These are phyloP conservation scores for Platorchestia sp. DNA, from an alignment of 1,140 invertebrate species.

Conservation along the genomic window DNA sequence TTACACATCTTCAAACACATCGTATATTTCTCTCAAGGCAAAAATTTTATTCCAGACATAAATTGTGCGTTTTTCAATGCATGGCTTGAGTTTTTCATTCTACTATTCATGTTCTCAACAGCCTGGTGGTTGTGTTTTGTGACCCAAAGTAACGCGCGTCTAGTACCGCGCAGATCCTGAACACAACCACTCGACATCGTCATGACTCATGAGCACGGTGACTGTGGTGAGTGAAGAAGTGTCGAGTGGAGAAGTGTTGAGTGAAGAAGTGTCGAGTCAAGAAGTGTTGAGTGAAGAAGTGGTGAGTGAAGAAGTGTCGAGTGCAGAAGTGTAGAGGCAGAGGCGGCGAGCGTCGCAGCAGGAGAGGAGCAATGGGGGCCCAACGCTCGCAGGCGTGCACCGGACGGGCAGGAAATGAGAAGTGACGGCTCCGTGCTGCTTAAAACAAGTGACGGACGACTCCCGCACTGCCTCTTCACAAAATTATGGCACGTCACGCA, in stretches of 20 bases:
- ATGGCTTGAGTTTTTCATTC: no score
- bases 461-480: background rate
- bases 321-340: no score
- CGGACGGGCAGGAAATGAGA: slow-evolving; percentile 44
- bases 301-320: background rate
- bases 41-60: no score
- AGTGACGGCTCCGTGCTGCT: background rate
- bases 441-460: slow-evolving; percentile 53
- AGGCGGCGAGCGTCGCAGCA: background rate
- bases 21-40: no score
- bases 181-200: no score
- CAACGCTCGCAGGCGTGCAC: background rate
- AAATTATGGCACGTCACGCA: background rate
- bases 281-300: no score
- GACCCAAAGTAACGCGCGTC: no score
- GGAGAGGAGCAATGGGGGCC: background rate
- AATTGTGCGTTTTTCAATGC: no score
- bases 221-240: background rate
- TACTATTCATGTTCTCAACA: no score
- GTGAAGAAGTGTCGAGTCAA: background rate
- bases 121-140: no score
- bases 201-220: background rate
- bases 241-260: background rate
- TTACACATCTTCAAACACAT: no score
- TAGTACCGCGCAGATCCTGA: background rate